Conservation (phyloP, 2,797 vertebrate genomes). For the Coluber constrictor region DNA sequence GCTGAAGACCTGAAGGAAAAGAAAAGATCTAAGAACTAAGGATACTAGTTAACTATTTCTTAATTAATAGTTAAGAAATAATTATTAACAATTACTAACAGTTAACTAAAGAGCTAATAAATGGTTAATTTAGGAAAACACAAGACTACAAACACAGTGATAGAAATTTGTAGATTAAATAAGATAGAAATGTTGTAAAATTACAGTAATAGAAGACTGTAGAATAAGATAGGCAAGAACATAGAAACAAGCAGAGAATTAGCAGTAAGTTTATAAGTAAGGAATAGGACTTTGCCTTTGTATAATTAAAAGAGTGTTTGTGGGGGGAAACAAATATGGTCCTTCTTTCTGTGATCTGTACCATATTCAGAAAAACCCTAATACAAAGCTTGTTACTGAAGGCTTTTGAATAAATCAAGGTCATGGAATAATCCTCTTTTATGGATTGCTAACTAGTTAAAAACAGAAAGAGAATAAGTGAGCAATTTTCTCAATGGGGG, state of each 20-base stretch:
- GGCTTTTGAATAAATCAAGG: background rate
- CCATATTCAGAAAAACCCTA: background rate
- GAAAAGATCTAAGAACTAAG: background rate
- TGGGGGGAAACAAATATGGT: background rate
- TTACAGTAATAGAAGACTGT: background rate
- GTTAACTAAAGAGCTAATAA: background rate
- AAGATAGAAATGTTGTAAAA: background rate
- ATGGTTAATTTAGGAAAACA: background rate
- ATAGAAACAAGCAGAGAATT: background rate
- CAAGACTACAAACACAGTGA: background rate
- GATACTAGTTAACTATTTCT: background rate
- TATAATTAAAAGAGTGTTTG: background rate
- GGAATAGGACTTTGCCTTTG: background rate
- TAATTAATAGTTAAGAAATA: background rate
- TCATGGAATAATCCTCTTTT: background rate
- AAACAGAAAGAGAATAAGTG: background rate
- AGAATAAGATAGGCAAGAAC: background rate
- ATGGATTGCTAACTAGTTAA: background rate
- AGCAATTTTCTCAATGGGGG: background rate
- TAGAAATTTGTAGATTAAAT: background rate
- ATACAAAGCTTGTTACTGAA: background rate
- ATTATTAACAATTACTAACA: background rate
- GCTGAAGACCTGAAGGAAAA: background rate
- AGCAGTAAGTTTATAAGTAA: background rate
- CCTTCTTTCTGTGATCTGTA: background rate